Evolutionary conservation across 2,797 vertebrate species (phyloP).

Genomic region (Sebastes dallii): DNA sequence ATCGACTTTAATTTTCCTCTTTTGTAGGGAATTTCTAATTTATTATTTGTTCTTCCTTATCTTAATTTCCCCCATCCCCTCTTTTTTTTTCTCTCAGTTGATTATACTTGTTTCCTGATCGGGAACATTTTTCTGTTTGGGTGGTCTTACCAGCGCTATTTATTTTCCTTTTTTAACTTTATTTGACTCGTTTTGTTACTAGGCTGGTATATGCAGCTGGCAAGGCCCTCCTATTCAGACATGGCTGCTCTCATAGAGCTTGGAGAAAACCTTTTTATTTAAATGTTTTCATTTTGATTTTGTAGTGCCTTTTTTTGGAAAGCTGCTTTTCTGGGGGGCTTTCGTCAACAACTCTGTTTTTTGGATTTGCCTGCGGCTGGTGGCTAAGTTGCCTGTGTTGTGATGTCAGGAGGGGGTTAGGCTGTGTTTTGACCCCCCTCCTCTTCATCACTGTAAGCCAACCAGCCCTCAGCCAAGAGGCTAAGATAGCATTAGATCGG

Average conservation of each 20-base stretch:
- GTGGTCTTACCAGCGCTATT: conserved; percentile 89
- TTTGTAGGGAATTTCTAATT: conserved; percentile 87
- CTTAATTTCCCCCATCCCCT: conserved; percentile 73
- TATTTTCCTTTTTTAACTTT: conserved; percentile 65
- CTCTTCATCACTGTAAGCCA: conserved; percentile 64
- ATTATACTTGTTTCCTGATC: conserved; percentile 77
- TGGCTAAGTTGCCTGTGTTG: conserved; percentile 57
- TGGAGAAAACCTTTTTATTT: conserved; percentile 81
- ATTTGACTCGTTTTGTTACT: conserved; percentile 74
- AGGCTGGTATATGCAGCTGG: conserved; percentile 89
- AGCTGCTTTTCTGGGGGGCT: conserved; percentile 91
- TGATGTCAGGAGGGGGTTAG: conserved; percentile 68
- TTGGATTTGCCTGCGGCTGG: conserved; percentile 37
- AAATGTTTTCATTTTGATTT: conserved; percentile 91
- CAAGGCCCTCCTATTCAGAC: conserved; percentile 89
- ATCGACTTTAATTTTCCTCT: conserved; percentile 72
- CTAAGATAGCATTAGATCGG: conserved; percentile 56
- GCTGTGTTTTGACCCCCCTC: not conserved
- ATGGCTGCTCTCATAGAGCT: conserved; percentile 95
- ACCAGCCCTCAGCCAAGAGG: conserved; percentile 60
- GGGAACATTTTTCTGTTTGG: conserved; percentile 87
- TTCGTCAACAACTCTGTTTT: conserved; percentile 73
- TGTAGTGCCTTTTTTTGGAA: conserved; percentile 97
- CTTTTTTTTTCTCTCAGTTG: conserved; percentile 70
- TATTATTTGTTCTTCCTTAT: conserved; percentile 84